Evolutionary conservation across 1,140 invertebrate genomes (phyloP).

Genomic region (Ptiloglossa arizonensis): DNA sequence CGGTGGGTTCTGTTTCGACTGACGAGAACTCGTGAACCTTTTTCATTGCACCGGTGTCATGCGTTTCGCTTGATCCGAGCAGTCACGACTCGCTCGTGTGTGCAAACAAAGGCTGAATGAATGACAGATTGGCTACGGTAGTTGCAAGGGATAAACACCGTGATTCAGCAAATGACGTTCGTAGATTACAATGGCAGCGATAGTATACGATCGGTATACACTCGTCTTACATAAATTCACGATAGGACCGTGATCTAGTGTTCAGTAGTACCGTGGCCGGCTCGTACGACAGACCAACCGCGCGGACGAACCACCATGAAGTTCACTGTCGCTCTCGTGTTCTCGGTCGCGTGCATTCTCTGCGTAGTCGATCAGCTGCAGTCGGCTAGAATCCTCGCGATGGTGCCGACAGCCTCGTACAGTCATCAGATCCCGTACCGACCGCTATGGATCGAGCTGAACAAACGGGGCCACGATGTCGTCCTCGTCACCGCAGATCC

Average conservation of each 20-base stretch:
- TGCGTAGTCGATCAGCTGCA: not conserved
- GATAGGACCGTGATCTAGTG: not conserved
- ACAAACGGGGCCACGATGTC: slow-evolving; percentile 78
- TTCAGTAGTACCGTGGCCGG: not conserved
- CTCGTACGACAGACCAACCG: not conserved
- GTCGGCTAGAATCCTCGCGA: slow-evolving; percentile 80
- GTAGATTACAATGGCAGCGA: not conserved
- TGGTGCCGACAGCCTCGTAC: slow-evolving; percentile 80
- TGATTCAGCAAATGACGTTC: not conserved
- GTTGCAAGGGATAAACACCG: too few species aligned
- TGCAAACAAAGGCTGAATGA: too few species aligned
- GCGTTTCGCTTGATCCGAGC: too few species aligned
- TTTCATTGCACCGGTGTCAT: not conserved
- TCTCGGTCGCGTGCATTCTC: not conserved
- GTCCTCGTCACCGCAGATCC: slow-evolving; percentile 75
- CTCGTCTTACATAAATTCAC: not conserved
- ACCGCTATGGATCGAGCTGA: slow-evolving; percentile 72
- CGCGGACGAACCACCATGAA: not conserved
- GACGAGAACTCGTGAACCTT: too few species aligned
- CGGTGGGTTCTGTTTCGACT: too few species aligned
- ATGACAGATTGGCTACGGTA: too few species aligned
- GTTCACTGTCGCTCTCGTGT: fast-evolving
- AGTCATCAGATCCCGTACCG: slow-evolving; percentile 83
- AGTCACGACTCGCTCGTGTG: too few species aligned
- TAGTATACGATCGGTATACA: too few species aligned